A percentile compares a stretch with the other conserved stretches of the same genome.
phyloP scores from a whole-genome alignment of 2,888 invertebrate species.

The Phengaris alcon region DNA sequence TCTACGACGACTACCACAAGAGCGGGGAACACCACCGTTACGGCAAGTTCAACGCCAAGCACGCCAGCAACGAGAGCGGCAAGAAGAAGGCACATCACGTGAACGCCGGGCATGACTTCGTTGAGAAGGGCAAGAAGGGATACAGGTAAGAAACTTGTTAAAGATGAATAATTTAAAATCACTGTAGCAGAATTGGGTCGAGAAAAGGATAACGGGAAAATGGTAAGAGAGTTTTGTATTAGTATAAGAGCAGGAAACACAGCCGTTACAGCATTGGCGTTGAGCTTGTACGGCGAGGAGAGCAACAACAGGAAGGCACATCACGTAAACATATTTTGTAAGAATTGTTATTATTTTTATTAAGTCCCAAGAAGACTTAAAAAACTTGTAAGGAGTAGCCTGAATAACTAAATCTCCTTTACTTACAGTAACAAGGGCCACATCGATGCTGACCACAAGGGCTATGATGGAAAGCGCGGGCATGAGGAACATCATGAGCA shows the following conservation, averaged over 20 bases:
- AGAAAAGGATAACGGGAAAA: conserved; percentile 82
- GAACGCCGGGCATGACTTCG: conserved; percentile 80
- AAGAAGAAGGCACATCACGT: conserved; percentile 83
- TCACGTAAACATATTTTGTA: conserved; percentile 78
- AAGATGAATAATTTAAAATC: background rate
- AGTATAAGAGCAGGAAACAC: background rate
- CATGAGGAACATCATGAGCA: conserved; percentile 82
- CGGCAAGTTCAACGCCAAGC: conserved; percentile 83
- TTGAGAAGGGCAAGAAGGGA: conserved; percentile 82
- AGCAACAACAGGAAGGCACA: conserved; percentile 82
- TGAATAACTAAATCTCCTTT: background rate
- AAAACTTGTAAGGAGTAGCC: too few species aligned
- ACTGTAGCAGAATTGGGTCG: conserved; percentile 52
- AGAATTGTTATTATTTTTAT: conserved; percentile 40
- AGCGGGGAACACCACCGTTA: conserved; percentile 84
- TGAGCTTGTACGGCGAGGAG: background rate
- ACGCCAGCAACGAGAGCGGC: conserved; percentile 81
- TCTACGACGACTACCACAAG: conserved; percentile 86
- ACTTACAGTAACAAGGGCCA: conserved; percentile 81
- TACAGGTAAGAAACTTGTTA: conserved; percentile 55
- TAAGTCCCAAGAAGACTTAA: too few species aligned
- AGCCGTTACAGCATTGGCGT: background rate
- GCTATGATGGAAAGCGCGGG: conserved; percentile 80
- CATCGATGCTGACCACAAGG: conserved; percentile 82
- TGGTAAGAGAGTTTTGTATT: conserved; percentile 47